Evolutionary conservation across 2,113 vertebrate genomes (phyloP), one percentile per base, ranked within the genome.

Genomic region (Sylvia atricapilla): DNA sequence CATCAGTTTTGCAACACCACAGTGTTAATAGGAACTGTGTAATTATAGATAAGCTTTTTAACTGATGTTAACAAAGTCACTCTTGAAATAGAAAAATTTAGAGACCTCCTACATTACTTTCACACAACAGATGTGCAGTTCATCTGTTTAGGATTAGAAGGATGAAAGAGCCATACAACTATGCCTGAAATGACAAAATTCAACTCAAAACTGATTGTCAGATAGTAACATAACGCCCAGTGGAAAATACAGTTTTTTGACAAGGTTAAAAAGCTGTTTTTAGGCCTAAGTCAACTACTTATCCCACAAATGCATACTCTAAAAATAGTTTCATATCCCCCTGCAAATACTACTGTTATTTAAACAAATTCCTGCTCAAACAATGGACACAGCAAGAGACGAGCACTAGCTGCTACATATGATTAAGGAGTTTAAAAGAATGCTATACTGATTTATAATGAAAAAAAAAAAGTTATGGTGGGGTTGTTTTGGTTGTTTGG

Each of bases 31-130:
- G 69, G 58, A 85, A 49, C 67, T 77, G 25, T 5, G 43, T 41
- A 87, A 75, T 93, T 93, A 90, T n/a, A 91, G 46, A 52, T 63
- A 88, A 73, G 64, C 68, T 49, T 84, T 94, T 90, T 58, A 94
- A 90, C 33, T 92, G 47, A 93, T 89, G 30, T 63, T 91, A 90
- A 91, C 67, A 90, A 85, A 96, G 90, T 93, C 60, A 90, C 13
- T 82, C 72, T 58, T 55, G 43, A 95, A 89, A 94, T 23, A 85
- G 87, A 89, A 89, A 67, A 77, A 35, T 58, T 41, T 37, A 84
- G 83, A 73, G 58, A 25, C 70, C 69, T 85, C 67, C 84, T 53
- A 90, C 63, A 0, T 64, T 43, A 64, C 62, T 90, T 93, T 82
- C 93, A 95, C 50, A 79, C 58, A 92, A 79, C 81, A 91, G 79